Evolutionary conservation across 2,888 invertebrate genomes (phyloP).

Genomic region (Ectobius pallidus): DNA sequence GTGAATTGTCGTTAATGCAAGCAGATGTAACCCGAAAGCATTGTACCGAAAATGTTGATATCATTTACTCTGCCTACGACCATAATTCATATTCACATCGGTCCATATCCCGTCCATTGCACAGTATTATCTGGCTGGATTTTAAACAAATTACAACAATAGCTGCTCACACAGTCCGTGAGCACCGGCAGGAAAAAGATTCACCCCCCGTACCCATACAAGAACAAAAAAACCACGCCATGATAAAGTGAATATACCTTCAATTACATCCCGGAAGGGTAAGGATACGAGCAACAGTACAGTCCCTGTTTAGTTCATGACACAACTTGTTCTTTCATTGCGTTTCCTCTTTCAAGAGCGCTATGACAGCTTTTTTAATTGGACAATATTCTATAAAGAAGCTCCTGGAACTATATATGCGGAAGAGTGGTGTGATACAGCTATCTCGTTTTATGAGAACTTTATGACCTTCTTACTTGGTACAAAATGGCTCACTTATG

Average conservation of each 20-base stretch:
- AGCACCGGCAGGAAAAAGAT: slow-evolving; percentile 6
- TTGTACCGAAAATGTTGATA: slow-evolving; percentile 8
- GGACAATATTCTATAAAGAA: no score
- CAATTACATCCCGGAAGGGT: slow-evolving; percentile 4
- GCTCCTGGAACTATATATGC: no score
- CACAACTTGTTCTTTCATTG: no score
- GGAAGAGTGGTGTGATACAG: no score
- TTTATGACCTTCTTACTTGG: no score
- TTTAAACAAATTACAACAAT: slow-evolving; percentile 15
- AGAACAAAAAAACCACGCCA: not conserved
- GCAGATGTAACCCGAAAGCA: slow-evolving; percentile 10
- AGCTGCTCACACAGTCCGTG: not conserved
- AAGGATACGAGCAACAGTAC: not conserved
- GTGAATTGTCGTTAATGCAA: not conserved
- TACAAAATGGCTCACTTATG: no score
- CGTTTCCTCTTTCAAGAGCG: no score
- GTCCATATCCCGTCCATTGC: slow-evolving; percentile 9
- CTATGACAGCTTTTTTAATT: no score
- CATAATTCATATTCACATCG: slow-evolving; percentile 13
- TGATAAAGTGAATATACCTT: slow-evolving; percentile 15
- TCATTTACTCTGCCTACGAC: not conserved
- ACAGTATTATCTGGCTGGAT: slow-evolving; percentile 10
- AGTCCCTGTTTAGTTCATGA: no score
- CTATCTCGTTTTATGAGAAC: no score
- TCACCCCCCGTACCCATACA: no score